These are phyloP conservation scores for Sarcoramphus papa DNA, from an alignment of 2,797 vertebrate species.

Conservation along the genomic window DNA sequence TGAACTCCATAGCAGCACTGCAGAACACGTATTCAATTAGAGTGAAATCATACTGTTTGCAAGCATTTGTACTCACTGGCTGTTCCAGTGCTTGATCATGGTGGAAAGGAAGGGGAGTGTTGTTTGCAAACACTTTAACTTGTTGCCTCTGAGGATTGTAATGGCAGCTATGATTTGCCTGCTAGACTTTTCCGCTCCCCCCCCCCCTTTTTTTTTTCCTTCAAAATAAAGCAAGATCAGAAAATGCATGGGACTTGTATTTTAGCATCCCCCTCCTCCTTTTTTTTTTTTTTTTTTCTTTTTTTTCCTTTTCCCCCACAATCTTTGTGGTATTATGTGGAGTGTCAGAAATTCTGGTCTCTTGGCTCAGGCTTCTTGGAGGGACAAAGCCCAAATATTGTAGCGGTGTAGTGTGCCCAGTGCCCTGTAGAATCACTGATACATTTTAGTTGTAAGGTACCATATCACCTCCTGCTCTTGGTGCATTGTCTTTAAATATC, in stretches of 20 bases:
- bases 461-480: not conserved
- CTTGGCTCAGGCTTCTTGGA: not conserved
- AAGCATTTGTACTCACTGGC: not conserved
- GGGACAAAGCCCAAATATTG: too few species aligned
- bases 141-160: not conserved
- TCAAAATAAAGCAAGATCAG: not conserved
- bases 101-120: not conserved
- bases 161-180: not conserved
- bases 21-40: not conserved
- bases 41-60: not conserved
- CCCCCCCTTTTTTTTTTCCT: not conserved
- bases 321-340: not conserved
- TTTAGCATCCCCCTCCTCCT: not conserved
- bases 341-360: not conserved
- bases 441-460: not conserved
- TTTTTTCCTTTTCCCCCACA: fast-evolving
- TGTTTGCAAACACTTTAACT: not conserved
- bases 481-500: not conserved
- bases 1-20: not conserved
- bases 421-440: not conserved
- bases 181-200: not conserved
- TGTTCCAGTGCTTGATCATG: not conserved
- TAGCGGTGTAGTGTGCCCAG: not conserved
- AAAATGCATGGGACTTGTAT: not conserved
- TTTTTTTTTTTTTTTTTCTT: too few species aligned